These are phyloP conservation scores for Lophura nycthemera DNA, from an alignment of 2,113 vertebrate genomes.

Conservation along the genomic window DNA sequence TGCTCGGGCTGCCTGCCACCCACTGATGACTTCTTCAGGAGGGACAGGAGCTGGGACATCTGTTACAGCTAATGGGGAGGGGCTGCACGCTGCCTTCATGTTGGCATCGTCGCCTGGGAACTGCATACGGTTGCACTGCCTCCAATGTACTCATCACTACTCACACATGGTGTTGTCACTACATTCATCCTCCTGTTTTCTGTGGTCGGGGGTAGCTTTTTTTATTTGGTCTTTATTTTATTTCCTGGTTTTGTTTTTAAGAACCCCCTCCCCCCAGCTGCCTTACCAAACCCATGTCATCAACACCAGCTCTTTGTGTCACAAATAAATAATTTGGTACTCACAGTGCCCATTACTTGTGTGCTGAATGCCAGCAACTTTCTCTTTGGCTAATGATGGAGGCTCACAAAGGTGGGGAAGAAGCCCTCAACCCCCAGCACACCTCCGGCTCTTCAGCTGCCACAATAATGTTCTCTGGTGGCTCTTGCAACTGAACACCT, in stretches of 20 bases:
- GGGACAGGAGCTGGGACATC: constrained; percentile 83
- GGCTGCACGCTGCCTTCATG: background rate
- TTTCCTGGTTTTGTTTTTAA: background rate
- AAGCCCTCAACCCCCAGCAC: background rate
- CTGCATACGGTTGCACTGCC: constrained; percentile 17
- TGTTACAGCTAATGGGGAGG: constrained; percentile 85
- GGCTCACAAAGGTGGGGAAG: background rate
- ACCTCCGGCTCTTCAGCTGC: background rate
- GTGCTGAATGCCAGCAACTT: background rate
- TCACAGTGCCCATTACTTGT: background rate
- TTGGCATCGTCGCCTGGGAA: constrained; percentile 5
- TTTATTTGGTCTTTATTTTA: background rate
- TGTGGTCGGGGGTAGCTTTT: background rate
- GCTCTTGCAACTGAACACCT: background rate
- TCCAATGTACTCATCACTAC: constrained; percentile 15
- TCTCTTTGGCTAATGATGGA: background rate
- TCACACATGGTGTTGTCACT: background rate
- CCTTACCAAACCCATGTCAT: background rate
- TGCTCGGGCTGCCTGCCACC: constrained; percentile 74
- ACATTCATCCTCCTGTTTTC: background rate
- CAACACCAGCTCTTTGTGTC: constrained; percentile 47
- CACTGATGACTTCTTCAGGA: constrained; percentile 79
- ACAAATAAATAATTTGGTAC: constrained; percentile 75
- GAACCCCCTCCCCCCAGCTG: background rate
- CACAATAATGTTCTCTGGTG: fast-evolving